Percentiles rank a stretch among this genome's conserved stretches.
These are phyloP conservation scores for Neosilurus mollespiculum DNA, from an alignment of 2,797 vertebrate genomes.

Conservation along the genomic window DNA sequence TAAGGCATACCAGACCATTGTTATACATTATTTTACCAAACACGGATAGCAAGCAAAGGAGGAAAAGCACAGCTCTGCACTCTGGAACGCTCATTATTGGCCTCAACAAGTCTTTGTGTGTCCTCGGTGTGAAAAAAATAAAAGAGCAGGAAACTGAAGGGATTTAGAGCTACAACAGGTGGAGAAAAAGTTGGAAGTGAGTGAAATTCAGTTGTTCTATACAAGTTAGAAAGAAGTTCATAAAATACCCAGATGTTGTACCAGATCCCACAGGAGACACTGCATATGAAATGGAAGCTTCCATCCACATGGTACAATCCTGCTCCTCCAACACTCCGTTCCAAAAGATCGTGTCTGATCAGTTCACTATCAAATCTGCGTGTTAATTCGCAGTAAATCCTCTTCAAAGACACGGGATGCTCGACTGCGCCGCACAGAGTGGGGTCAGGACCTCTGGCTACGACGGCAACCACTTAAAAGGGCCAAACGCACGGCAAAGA, in stretches of 20 bases:
- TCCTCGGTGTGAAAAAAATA: background rate
- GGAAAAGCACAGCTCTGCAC: constrained; percentile 43
- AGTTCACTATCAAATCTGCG: constrained; percentile 67
- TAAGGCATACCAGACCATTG: constrained; percentile 66
- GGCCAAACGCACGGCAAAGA: constrained; percentile 38
- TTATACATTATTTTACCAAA: constrained; percentile 58
- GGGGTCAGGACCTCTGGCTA: constrained; percentile 33
- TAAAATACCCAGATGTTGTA: constrained; percentile 52
- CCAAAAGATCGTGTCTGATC: constrained; percentile 53
- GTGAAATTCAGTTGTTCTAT: constrained; percentile 9
- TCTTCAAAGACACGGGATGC: constrained; percentile 67
- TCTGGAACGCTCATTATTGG: constrained; percentile 35
- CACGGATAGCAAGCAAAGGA: constrained; percentile 46
- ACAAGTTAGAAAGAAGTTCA: background rate
- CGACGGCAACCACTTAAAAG: constrained; percentile 43
- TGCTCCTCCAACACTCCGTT: constrained; percentile 39
- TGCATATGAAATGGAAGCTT: constrained; percentile 61
- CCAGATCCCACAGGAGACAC: constrained; percentile 49
- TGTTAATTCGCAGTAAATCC: constrained; percentile 75
- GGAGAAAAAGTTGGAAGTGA: background rate
- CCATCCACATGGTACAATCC: constrained; percentile 56
- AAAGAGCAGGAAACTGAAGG: background rate
- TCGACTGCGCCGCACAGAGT: constrained; percentile 55
- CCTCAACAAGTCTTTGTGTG: constrained; percentile 16
- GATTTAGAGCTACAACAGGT: constrained; percentile 24